These are phyloP conservation scores for Zaprionus lachaisei DNA, from an alignment of 1,140 invertebrate genomes.

Conservation along the genomic window DNA sequence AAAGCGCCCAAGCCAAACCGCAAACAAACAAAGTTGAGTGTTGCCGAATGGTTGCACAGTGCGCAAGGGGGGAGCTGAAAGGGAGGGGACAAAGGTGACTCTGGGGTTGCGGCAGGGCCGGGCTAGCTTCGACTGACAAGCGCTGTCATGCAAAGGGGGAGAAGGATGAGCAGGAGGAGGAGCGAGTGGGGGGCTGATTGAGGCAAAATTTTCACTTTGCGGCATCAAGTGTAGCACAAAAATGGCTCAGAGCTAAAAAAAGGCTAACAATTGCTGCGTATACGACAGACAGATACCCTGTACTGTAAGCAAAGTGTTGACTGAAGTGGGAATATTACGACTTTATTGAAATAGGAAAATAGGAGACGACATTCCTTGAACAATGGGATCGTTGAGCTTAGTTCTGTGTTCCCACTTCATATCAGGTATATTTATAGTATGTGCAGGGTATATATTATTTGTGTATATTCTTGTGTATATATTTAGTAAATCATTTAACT, in stretches of 20 bases:
- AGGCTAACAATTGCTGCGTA: background rate
- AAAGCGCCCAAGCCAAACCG: constrained; percentile 73
- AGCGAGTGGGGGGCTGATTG: constrained; percentile 25
- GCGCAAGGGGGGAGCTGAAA: background rate
- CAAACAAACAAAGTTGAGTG: constrained; percentile 75
- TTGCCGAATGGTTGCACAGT: background rate
- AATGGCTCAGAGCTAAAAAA: constrained; percentile 32
- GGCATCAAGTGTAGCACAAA: constrained; percentile 25
- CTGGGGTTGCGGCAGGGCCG: background rate
- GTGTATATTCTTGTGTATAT: no score
- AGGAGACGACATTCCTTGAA: no score
- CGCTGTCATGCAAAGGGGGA: constrained; percentile 4
- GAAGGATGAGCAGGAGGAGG: background rate
- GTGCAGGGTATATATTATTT: no score
- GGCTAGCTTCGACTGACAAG: constrained; percentile 21
- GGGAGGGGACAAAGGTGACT: background rate
- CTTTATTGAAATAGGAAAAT: no score
- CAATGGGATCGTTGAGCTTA: no score
- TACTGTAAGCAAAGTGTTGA: no score
- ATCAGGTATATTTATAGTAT: no score
- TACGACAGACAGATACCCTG: background rate
- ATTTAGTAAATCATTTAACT: no score
- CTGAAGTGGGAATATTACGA: no score
- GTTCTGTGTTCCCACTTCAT: no score
- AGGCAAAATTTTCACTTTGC: constrained; percentile 53